Percentiles rank a stretch among this genome's conserved stretches.
These are phyloP conservation scores for Pemphigus obesinymphae DNA, from an alignment of 1,140 invertebrate genomes.

Conservation along the genomic window DNA sequence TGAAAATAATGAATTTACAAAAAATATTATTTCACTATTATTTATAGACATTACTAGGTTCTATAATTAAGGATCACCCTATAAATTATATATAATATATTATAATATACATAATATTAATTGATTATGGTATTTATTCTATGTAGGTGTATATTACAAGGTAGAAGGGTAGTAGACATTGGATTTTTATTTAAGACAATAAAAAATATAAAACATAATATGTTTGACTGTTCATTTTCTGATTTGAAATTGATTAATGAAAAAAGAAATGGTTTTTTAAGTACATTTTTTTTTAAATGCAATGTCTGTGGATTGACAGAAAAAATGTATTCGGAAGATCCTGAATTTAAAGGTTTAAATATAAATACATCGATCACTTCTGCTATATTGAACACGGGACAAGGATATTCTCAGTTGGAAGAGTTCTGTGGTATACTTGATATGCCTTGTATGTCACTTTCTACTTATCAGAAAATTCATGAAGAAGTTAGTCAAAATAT, in stretches of 20 bases:
- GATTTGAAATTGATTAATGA: background rate
- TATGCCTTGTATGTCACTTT: background rate
- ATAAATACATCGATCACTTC: background rate
- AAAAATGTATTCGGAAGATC: background rate
- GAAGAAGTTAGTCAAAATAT: background rate
- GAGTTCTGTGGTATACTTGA: background rate
- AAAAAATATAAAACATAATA: background rate
- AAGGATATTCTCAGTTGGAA: background rate
- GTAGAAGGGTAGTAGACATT: background rate
- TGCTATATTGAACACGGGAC: background rate
- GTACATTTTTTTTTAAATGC: background rate
- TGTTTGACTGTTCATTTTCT: background rate
- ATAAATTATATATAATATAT: too few species aligned
- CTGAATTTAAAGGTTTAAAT: background rate
- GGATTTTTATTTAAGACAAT: background rate
- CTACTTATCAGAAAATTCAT: background rate
- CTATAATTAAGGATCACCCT: too few species aligned
- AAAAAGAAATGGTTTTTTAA: background rate
- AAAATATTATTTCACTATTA: too few species aligned
- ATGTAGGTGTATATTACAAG: background rate
- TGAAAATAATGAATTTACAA: too few species aligned
- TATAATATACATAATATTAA: too few species aligned
- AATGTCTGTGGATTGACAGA: background rate
- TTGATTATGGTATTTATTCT: background rate
- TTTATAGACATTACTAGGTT: too few species aligned